phyloP scores from a whole-genome alignment of 2,113 vertebrate genomes.

The Copsychus sechellarum region DNA sequence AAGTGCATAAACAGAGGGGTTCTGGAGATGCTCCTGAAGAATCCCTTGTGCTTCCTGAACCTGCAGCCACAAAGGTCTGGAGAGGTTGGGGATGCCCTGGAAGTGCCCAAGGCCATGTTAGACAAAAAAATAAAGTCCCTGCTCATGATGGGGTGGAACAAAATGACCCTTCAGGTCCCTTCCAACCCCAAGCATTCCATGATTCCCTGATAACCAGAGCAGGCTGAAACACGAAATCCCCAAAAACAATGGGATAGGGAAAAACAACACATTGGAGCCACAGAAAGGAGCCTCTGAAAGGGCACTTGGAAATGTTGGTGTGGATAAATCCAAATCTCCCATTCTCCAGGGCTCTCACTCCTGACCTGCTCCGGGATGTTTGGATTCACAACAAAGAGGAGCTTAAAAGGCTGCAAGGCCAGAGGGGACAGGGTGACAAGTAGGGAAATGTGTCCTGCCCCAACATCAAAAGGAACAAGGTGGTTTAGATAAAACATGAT shows the following conservation, averaged over 20 bases:
- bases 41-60: background rate
- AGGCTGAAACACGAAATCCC: background rate
- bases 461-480: slow-evolving; percentile 1
- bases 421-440: background rate
- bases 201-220: background rate
- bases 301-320: background rate
- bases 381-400: slow-evolving; percentile 2
- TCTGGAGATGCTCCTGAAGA: background rate
- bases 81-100: background rate
- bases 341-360: background rate
- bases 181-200: background rate
- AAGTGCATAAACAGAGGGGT: accelerated
- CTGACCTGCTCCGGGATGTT: background rate
- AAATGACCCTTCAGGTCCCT: background rate
- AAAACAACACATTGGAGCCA: background rate
- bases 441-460: background rate
- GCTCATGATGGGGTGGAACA: background rate
- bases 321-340: background rate
- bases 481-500: background rate
- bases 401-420: background rate
- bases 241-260: background rate
- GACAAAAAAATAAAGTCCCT: accelerated
- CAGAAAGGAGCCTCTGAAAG: background rate
- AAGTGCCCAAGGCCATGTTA: background rate
- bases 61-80: background rate